These are phyloP conservation scores for Hydrolagus colliei DNA, from an alignment of 2,797 vertebrate genomes.

Conservation along the genomic window DNA sequence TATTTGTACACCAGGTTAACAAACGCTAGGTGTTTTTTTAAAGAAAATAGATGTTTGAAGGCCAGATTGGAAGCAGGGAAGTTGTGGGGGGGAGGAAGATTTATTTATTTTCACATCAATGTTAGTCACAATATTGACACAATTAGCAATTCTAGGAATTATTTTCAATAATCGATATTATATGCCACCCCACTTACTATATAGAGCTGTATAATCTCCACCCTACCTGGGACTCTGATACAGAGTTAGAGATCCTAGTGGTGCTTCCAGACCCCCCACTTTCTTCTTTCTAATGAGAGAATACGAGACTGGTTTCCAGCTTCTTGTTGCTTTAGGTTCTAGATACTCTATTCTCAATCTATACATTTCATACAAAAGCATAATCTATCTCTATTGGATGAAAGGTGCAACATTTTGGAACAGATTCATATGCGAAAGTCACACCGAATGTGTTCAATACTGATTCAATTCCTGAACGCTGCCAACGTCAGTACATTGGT, in stretches of 20 bases:
- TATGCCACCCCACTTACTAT: slow-evolving; percentile 18
- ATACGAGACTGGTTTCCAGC: slow-evolving; percentile 18
- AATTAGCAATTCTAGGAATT: neutral
- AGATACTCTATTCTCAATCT: neutral
- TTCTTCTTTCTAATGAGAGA: slow-evolving; percentile 32
- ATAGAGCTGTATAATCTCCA: slow-evolving; percentile 5
- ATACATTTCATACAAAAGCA: neutral
- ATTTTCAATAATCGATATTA: slow-evolving; percentile 10
- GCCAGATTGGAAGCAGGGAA: no score
- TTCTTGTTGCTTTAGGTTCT: slow-evolving; percentile 2
- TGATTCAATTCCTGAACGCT: no score
- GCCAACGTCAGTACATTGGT: no score
- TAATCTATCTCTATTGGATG: no score
- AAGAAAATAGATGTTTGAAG: no score
- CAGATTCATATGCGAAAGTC: no score
- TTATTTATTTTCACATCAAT: neutral
- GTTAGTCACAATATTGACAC: neutral
- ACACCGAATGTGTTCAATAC: no score
- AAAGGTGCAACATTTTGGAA: no score
- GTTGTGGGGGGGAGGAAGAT: neutral
- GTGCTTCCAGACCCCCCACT: slow-evolving; percentile 27
- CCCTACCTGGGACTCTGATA: slow-evolving; percentile 30
- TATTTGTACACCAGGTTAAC: neutral
- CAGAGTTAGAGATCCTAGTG: slow-evolving; percentile 30
- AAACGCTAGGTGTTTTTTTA: no score